Percentiles rank a stretch among this genome's conserved stretches.
Evolutionary conservation across 1,140 invertebrate genomes (phyloP).

Genomic region (Tyrophagus putrescentiae): DNA sequence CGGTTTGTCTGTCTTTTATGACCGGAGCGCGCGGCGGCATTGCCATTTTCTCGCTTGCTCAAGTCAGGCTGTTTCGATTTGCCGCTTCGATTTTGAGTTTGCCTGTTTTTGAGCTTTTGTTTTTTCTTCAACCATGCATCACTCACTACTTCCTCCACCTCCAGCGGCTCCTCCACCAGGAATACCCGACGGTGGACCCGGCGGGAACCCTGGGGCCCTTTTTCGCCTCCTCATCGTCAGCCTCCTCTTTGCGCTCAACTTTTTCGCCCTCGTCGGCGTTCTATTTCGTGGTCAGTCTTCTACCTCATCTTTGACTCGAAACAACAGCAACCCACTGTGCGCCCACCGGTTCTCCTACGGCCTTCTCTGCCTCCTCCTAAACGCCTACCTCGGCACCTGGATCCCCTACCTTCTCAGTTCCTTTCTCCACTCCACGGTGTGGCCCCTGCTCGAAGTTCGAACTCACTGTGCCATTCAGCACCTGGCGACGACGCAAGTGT

Average conservation of each 20-base stretch:
- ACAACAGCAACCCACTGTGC: neutral
- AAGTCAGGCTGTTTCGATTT: too few species aligned
- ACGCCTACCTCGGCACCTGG: constrained; percentile 23
- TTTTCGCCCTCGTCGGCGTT: neutral
- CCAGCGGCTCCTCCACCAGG: too few species aligned
- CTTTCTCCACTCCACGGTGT: constrained; percentile 23
- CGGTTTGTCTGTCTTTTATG: too few species aligned
- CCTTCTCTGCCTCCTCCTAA: neutral
- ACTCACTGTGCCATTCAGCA: constrained; percentile 27
- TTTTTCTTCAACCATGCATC: too few species aligned
- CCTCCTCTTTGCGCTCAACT: neutral
- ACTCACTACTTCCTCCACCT: too few species aligned
- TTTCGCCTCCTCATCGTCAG: neutral
- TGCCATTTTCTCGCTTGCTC: too few species aligned
- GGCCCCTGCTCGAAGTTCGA: constrained; percentile 23
- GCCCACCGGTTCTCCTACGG: neutral
- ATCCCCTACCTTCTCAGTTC: constrained; percentile 25
- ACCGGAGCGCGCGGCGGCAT: too few species aligned
- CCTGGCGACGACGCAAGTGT: constrained; percentile 20
- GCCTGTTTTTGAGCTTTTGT: too few species aligned
- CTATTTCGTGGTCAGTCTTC: neutral
- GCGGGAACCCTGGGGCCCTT: neutral
- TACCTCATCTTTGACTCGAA: too few species aligned
- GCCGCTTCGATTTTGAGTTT: too few species aligned
- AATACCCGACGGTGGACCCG: too few species aligned